A percentile compares a stretch with the other conserved stretches of the same genome.
Evolutionary conservation across 2,797 vertebrate genomes (phyloP).

Genomic region (Lagorchestes hirsutus): DNA sequence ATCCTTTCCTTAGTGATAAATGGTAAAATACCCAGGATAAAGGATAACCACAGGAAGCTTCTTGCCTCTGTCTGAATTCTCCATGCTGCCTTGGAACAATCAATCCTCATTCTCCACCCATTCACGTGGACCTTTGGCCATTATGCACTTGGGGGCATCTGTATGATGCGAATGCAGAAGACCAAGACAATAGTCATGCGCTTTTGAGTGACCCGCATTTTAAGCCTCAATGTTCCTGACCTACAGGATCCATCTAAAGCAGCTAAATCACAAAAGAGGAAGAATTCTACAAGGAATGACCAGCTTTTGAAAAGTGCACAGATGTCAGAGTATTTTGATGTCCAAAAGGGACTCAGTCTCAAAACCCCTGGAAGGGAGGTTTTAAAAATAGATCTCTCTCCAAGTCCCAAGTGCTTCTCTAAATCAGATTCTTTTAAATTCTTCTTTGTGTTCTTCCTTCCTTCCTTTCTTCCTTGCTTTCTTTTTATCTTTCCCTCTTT

Average conservation of each 20-base stretch:
- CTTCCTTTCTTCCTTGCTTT: background rate
- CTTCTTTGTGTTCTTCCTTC: background rate
- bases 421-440: background rate
- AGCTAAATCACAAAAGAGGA: background rate
- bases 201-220: fast-evolving
- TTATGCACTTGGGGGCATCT: background rate
- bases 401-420: background rate
- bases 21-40: too few relatives aligned
- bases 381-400: conserved; percentile 23
- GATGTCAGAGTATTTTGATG: fast-evolving
- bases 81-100: background rate
- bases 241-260: background rate
- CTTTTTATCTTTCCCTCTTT: background rate
- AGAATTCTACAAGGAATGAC: background rate
- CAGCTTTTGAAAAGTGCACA: conserved; percentile 15
- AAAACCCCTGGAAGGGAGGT: conserved; percentile 6
- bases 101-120: background rate
- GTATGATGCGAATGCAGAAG: fast-evolving
- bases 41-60: background rate
- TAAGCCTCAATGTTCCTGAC: conserved; percentile 20
- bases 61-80: background rate
- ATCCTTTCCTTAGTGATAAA: background rate
- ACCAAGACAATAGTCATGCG: background rate
- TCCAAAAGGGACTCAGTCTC: conserved; percentile 8
- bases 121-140: background rate